Evolutionary conservation across 2,797 vertebrate genomes (phyloP), one percentile per base, ranked within the genome.

Genomic region (Heterohyrax brucei): DNA sequence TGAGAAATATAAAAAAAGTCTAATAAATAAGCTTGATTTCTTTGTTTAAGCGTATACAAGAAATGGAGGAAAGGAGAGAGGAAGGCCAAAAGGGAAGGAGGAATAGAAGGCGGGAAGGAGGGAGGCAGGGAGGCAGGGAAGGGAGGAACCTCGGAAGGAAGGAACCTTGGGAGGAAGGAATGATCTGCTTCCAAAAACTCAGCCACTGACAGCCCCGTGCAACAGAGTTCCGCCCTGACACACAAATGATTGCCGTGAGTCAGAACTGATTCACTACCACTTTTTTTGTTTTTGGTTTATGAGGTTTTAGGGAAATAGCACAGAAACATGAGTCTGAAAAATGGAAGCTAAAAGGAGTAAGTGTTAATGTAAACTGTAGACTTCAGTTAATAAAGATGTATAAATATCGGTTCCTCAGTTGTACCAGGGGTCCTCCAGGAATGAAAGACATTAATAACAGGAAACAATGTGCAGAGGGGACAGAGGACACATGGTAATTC

Each of bases 1-100:
- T 73, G 13, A 83, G 81, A 94, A 75, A 72, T 2, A 93, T 66
- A 53, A 89, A 91, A 44, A 28, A 94, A 87, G 33, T 26, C 44
- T 62, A 4, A 8, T 62, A 24, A 53, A 76, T 30, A 91, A 56
- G 68, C 1, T 85, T 59, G 21, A 88, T 53, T n/a, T 39, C 14
- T 70, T 22, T 64, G 44, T 80, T 91, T 73, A 78, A 73, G 85
- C 86, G 28, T 48, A 30, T 3, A 16, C 10, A 21, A 9, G 0
- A 62, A 64, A 10, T 4, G 10, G 56, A 18, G 33, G 10, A 33
- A 44, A 24, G 22, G 56, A 26, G 12, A 10, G 12, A 30, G 4
- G n/a, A 19, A 30, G 7, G 9, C 12, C 30, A 26, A 5, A 28
- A 7, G 24, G 16, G 39, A 39, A 39, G 39, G 39, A 39, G 39